Evolutionary conservation across 2,888 invertebrate genomes (phyloP).

Genomic region (Thelaira solivaga): DNA sequence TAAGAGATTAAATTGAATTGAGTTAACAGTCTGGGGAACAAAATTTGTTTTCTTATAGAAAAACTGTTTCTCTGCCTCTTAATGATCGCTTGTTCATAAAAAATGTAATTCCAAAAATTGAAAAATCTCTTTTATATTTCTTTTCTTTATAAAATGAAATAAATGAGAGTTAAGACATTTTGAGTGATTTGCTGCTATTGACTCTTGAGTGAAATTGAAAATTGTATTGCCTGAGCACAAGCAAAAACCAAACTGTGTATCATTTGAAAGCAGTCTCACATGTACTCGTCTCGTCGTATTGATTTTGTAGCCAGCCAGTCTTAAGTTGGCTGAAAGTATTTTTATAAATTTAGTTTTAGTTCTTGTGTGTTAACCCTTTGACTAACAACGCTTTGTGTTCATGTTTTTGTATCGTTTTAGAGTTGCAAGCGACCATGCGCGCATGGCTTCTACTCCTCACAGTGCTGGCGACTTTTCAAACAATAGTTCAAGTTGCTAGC

Average conservation of each 20-base stretch:
- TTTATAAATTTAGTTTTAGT: constrained; percentile 55
- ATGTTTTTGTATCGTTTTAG: constrained; percentile 76
- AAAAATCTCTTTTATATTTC: too few species aligned
- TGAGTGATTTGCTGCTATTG: constrained; percentile 5
- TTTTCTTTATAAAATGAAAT: too few species aligned
- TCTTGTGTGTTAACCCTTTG: constrained; percentile 70
- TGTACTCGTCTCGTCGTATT: background rate
- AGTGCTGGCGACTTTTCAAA: constrained; percentile 78
- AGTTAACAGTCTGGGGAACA: too few species aligned
- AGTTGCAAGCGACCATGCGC: constrained; percentile 78
- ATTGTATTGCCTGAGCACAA: background rate
- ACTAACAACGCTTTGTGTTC: constrained; percentile 70
- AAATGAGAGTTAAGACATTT: too few species aligned
- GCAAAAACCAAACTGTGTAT: constrained; percentile 2
- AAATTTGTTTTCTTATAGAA: too few species aligned
- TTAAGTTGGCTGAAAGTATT: constrained; percentile 40
- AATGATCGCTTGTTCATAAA: too few species aligned
- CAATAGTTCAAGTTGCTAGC: constrained; percentile 78
- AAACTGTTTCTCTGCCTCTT: too few species aligned
- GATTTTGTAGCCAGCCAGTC: constrained; percentile 5
- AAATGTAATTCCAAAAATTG: too few species aligned
- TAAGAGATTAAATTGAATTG: too few species aligned
- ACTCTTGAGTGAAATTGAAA: constrained; percentile 44
- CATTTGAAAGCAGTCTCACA: constrained; percentile 1
- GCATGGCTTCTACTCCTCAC: constrained; percentile 78